Evolutionary conservation across 2,797 vertebrate species (phyloP).

Genomic region (Leucoraja ocellata): DNA sequence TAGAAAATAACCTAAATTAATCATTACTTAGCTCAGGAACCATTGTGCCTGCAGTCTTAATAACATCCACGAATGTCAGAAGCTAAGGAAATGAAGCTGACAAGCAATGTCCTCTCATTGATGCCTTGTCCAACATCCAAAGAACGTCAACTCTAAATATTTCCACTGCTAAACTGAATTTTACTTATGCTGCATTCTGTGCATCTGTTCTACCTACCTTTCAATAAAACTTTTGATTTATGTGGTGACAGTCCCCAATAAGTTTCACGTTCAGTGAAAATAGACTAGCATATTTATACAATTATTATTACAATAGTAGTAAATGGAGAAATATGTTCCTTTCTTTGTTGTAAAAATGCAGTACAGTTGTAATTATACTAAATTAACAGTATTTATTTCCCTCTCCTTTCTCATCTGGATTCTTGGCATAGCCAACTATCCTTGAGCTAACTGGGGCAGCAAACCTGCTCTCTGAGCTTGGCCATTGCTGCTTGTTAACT

Average conservation of each 20-base stretch:
- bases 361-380: not conserved
- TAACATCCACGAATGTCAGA: not conserved
- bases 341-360: not conserved
- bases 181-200: not conserved
- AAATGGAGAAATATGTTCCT: not conserved
- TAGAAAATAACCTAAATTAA: not conserved
- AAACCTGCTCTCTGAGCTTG: not conserved
- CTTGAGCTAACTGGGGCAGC: not conserved
- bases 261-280: not conserved
- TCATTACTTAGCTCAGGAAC: not conserved
- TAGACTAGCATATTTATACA: not conserved
- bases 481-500: not conserved
- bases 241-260: not conserved
- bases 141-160: not conserved
- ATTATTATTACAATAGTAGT: not conserved
- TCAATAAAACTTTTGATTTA: not conserved
- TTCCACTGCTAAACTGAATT: not conserved
- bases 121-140: not conserved
- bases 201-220: not conserved
- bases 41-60: not conserved
- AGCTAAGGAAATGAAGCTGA: not conserved
- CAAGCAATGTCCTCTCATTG: not conserved
- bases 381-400: not conserved
- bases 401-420: not conserved
- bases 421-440: not conserved